Evolutionary conservation across 2,888 invertebrate species (phyloP), one percentile per base, ranked within the genome.

Genomic region (Smittia aterrima): DNA sequence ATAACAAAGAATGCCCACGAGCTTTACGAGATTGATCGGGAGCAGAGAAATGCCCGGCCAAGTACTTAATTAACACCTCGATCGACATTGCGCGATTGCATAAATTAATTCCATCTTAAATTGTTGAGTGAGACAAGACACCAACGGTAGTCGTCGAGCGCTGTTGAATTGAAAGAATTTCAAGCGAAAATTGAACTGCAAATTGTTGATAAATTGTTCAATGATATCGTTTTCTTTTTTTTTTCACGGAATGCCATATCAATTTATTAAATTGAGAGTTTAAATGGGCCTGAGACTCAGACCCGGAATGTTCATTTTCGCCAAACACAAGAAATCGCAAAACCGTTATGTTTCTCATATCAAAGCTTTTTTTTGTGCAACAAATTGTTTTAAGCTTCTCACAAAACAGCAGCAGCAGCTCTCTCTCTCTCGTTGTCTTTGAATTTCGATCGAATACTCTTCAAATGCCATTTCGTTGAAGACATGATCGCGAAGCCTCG

Each of bases 201-300:
- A 70, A 70, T 70, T 70, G 70, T 7, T 70, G 54, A 70, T 70
- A 70, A 70, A 70, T 70, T 70, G 70, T 53, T 16, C 13, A 53
- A 7, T 22, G 22, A 40, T 67, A n/a, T n/a, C n/a, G n/a, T n/a
- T n/a, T n/a, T n/a, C n/a, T n/a, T n/a, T 66, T 27, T 18, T 6
- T 6, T 9, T 7, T 38, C 9, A 1, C 18, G 58, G 70, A 58
- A 58, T 58, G 27, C 53, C 24, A 58, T 71, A 58, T 54, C 38
- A 54, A 71, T 71, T 71, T 71, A 71, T 58, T 71, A 71, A 71
- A 71, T 54, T 54, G 41, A 24, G 58, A 22, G 1, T 22, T 4
- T 58, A 4, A 13, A 58, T 2, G 27, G 25, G 4, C 32, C 32
- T 32, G 32, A 9, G 32, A 32, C 9, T 32, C 32, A 32, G 32